phyloP scores from a whole-genome alignment of 1,140 invertebrate species.

The Himalopsyche phryganea region DNA sequence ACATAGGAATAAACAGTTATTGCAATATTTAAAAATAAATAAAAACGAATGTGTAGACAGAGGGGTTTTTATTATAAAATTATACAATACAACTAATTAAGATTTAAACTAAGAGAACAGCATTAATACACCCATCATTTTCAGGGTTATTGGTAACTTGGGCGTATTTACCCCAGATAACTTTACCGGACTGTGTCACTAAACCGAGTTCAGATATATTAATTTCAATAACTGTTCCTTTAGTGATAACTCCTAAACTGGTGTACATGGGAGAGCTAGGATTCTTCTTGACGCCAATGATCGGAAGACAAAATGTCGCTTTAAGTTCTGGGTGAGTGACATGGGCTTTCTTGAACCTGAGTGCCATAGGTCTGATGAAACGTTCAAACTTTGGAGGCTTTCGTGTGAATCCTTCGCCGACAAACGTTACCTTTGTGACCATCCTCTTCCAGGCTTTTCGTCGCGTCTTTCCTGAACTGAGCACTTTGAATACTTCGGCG shows the following conservation, averaged over 20 bases:
- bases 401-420: constrained; percentile 96
- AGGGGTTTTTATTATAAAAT: too few relatives aligned
- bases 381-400: constrained; percentile 99
- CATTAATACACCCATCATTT: constrained; percentile 99
- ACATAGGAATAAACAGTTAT: too few relatives aligned
- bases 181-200: constrained; percentile 98
- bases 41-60: too few relatives aligned
- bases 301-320: constrained; percentile 96
- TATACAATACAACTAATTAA: neutral
- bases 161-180: constrained; percentile 99
- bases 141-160: constrained; percentile 99
- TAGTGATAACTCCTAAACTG: constrained; percentile 96
- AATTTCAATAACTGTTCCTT: constrained; percentile 95
- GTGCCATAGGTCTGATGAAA: constrained; percentile 97
- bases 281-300: constrained; percentile 99
- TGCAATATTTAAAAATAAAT: too few relatives aligned
- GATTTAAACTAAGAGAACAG: constrained; percentile 88
- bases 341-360: constrained; percentile 95
- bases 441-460: constrained; percentile 99
- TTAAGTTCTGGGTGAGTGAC: constrained; percentile 99
- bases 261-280: constrained; percentile 97
- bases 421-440: constrained; percentile 98
- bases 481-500: constrained; percentile 94
- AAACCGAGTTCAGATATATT: constrained; percentile 98
- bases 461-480: constrained; percentile 92